Percentiles rank a stretch among this genome's conserved stretches.
These are phyloP conservation scores for Galeopsomyia nigrocyanea DNA, from an alignment of 2,888 invertebrate genomes.

Conservation along the genomic window DNA sequence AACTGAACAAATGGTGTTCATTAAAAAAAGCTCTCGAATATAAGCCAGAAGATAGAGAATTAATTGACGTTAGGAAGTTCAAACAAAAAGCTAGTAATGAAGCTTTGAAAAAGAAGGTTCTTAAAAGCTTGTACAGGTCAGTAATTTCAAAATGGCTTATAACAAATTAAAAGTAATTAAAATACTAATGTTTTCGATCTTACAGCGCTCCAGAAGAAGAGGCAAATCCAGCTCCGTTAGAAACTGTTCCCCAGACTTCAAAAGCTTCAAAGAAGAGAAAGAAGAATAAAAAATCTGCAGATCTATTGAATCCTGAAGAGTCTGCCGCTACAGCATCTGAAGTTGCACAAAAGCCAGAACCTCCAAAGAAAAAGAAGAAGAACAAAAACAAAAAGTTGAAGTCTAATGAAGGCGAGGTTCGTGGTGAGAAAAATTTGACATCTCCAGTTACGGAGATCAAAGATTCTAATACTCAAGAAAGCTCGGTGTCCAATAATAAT, in stretches of 20 bases:
- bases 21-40: slow-evolving; percentile 88
- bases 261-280: slow-evolving; percentile 32
- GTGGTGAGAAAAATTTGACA: too few relatives aligned
- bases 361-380: slow-evolving; percentile 1
- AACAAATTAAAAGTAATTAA: too few relatives aligned
- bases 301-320: slow-evolving; percentile 24
- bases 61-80: slow-evolving; percentile 83
- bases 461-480: too few relatives aligned
- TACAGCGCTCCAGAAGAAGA: slow-evolving; percentile 23
- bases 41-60: slow-evolving; percentile 83
- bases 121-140: slow-evolving; percentile 81
- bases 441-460: too few relatives aligned
- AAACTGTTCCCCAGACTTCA: slow-evolving; percentile 29
- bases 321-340: background rate
- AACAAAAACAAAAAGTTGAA: slow-evolving; percentile 39
- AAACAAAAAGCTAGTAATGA: slow-evolving; percentile 80
- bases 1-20: slow-evolving; percentile 96
- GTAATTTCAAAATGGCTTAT: slow-evolving; percentile 42
- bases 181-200: background rate
- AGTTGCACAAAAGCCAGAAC: too few relatives aligned
- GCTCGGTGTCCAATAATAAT: slow-evolving; percentile 4
- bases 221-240: slow-evolving; percentile 33
- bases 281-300: slow-evolving; percentile 40
- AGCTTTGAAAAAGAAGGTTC: slow-evolving; percentile 81
- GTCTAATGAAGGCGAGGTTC: slow-evolving; percentile 17